Evolutionary conservation across 2,888 invertebrate species (phyloP), one percentile per base, ranked within the genome.

Genomic region (Neoitamus cyanurus): DNA sequence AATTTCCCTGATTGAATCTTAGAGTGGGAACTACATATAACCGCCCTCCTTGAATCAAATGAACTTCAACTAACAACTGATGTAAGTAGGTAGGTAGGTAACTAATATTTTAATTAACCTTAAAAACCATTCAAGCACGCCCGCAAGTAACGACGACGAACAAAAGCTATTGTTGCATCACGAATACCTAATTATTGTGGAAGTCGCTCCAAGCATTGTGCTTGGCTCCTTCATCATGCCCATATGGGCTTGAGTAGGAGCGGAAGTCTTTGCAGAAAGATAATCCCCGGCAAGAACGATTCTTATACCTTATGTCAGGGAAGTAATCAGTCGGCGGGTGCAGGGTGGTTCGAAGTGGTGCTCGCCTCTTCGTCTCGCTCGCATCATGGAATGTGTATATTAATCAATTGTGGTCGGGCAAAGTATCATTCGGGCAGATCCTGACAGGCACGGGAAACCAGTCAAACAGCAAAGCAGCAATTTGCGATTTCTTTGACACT

Each of bases 401-500:
- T 73, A 73, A 73, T 73, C 73, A 73, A 73, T 73, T 73, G 34
- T 34, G 31, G 34, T 20, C 73, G 31, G 73, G 13, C n/a, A 20
- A 73, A 34, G 73, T 31, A 73, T 58, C 58, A 34, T 20, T 73
- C 15, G 73, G 73, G 34, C 36, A 73, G 73, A 11, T 34, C 36
- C 46, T 46, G 77, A 77, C 77, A 77, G 77, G 31, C 37, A 77
- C 46, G 46, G 77, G n/a, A 1, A 77, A 25, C 20, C 77, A 11
- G 28, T 77, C 77, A 77, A 46, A 77, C 77, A 77, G 46, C 30
- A 46, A 46, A 77, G 46, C 9, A 46, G 46, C 77, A 77, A 77
- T 46, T 77, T 77, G 77, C 46, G 42, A 46, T 46, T 77, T 31
- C 77, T 77, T 77, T 77, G 77, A 77, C 37, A 46, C 46, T 48